Conservation (phyloP, 2,797 vertebrate genomes). For the Xenopus petersii region DNA sequence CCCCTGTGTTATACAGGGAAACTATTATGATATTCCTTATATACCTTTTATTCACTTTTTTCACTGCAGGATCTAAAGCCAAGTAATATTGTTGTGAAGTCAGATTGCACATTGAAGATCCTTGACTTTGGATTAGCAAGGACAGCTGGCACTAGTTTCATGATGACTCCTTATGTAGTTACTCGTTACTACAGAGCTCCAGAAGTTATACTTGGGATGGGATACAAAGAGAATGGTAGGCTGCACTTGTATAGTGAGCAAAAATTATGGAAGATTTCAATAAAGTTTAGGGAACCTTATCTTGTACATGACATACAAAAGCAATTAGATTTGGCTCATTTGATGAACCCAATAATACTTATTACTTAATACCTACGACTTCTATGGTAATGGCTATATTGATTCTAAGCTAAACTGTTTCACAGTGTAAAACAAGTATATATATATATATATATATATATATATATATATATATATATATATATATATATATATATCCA, state of each 20-base stretch:
- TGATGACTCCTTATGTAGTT: constrained; percentile 99
- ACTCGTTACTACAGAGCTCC: constrained; percentile 98
- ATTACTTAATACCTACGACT: no score
- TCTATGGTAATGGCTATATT: no score
- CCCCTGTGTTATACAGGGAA: neutral
- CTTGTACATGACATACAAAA: no score
- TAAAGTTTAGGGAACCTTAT: no score
- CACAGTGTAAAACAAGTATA: no score
- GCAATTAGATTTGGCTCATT: no score
- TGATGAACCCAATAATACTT: no score
- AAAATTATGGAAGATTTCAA: no score
- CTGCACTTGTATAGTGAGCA: constrained; percentile 9
- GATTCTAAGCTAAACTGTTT: no score
- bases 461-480: no score
- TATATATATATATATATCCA: no score
- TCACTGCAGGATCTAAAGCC: constrained; percentile 90
- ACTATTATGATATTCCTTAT: neutral
- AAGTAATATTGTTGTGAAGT: constrained; percentile 99
- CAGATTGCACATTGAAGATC: constrained; percentile 97
- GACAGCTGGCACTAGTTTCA: constrained; percentile 98
- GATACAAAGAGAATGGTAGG: constrained; percentile 99
- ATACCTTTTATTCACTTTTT: neutral
- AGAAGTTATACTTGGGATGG: constrained; percentile 98
- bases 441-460: no score
- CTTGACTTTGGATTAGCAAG: constrained; percentile 95